These are phyloP conservation scores for Mareca penelope DNA, from an alignment of 2,797 vertebrate species.

Conservation along the genomic window DNA sequence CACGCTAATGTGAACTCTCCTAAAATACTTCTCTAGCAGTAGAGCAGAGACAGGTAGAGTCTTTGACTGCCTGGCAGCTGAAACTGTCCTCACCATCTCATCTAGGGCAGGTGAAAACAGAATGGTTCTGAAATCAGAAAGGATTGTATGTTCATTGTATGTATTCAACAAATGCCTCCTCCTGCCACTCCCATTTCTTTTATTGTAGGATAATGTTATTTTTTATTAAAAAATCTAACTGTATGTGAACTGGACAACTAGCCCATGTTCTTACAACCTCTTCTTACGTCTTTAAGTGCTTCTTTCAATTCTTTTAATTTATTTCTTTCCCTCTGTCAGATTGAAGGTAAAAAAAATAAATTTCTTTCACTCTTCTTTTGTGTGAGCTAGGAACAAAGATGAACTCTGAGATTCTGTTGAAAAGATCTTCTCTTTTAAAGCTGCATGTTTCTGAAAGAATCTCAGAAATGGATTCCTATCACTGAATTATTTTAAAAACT, in stretches of 20 bases:
- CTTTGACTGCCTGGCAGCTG: not conserved
- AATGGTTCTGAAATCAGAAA: not conserved
- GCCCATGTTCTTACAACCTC: not conserved
- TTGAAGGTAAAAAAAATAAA: not conserved
- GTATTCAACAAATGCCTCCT: not conserved
- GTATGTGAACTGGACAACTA: not conserved
- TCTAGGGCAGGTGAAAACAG: not conserved
- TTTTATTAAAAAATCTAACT: not conserved
- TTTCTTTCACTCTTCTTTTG: not conserved
- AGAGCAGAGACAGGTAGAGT: not conserved
- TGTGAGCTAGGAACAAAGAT: not conserved
- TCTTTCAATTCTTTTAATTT: not conserved
- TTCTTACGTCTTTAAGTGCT: not conserved
- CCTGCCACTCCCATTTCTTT: not conserved
- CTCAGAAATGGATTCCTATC: not conserved
- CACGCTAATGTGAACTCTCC: accelerated
- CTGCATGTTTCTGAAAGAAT: not conserved
- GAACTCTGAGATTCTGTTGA: not conserved
- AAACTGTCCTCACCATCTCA: not conserved
- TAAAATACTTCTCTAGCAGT: not conserved
- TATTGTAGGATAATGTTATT: not conserved
- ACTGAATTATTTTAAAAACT: not conserved
- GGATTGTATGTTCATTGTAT: not conserved
- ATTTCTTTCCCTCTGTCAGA: not conserved
- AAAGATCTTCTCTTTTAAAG: not conserved